phyloP scores from a whole-genome alignment of 1,140 invertebrate genomes.

The Alviniconcha marisindica region DNA sequence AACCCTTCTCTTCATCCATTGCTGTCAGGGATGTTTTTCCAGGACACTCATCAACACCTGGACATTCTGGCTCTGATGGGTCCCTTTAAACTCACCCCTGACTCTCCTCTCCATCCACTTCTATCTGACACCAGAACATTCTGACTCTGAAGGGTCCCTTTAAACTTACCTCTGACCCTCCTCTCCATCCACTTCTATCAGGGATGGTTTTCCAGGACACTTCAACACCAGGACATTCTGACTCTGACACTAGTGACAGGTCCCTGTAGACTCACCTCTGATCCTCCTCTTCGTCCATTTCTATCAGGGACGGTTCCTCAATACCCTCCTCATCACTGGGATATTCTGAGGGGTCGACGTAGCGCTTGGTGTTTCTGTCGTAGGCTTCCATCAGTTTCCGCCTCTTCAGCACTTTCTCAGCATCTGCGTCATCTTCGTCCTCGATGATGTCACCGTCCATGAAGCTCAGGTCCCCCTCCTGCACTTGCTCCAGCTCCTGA shows the following conservation, averaged over 20 bases:
- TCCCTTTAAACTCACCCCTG: no score
- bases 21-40: no score
- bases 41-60: no score
- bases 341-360: conserved; percentile 47
- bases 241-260: no score
- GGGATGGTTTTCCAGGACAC: no score
- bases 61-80: no score
- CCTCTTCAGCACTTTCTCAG: conserved; percentile 74
- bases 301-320: conserved; percentile 58
- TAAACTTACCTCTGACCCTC: not conserved
- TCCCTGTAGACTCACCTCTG: not conserved
- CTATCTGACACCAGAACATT: no score
- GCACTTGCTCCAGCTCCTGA: conserved; percentile 54
- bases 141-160: no score
- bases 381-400: conserved; percentile 75
- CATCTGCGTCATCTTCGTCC: conserved; percentile 49
- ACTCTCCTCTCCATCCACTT: no score
- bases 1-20: no score
- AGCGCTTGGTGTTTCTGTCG: conserved; percentile 55
- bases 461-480: conserved; percentile 61
- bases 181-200: no score
- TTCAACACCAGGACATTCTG: no score
- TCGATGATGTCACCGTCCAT: conserved; percentile 59
- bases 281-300: conserved; percentile 42
- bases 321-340: conserved; percentile 63